Conservation (phyloP, 2,888 invertebrate species). For the Chaetogeoica ovagalla region DNA sequence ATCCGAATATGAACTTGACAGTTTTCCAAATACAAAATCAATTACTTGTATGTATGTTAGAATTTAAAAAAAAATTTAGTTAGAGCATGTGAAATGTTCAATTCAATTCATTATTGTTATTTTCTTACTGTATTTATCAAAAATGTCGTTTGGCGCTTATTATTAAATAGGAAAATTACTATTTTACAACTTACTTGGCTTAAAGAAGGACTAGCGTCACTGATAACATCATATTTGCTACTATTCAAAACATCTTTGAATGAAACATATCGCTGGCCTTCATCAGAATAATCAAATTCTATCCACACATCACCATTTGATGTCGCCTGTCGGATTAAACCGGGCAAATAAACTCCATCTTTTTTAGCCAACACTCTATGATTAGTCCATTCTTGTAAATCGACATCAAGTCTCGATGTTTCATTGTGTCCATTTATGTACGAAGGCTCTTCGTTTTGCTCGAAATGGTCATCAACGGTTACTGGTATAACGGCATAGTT, state of each 20-base stretch:
- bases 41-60: no score
- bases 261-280: constrained; percentile 65
- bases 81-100: no score
- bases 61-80: no score
- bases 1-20: no score
- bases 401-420: constrained; percentile 63
- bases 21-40: no score
- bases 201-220: constrained; percentile 87
- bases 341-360: constrained; percentile 81
- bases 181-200: constrained; percentile 67
- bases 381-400: constrained; percentile 91
- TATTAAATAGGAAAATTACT: background rate
- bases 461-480: constrained; percentile 54
- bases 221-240: constrained; percentile 84
- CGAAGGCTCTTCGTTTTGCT: constrained; percentile 33
- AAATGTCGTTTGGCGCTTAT: background rate
- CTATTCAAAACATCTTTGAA: constrained; percentile 72
- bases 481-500: constrained; percentile 54
- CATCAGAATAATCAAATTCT: constrained; percentile 76
- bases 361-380: constrained; percentile 88
- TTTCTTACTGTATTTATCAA: background rate
- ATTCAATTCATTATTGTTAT: background rate
- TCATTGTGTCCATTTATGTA: constrained; percentile 39
- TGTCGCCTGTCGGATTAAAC: constrained; percentile 78
- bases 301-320: constrained; percentile 71